A percentile compares a stretch with the other conserved stretches of the same genome.
These are phyloP conservation scores for Selene dorsalis DNA, from an alignment of 2,797 vertebrate species.

Conservation along the genomic window DNA sequence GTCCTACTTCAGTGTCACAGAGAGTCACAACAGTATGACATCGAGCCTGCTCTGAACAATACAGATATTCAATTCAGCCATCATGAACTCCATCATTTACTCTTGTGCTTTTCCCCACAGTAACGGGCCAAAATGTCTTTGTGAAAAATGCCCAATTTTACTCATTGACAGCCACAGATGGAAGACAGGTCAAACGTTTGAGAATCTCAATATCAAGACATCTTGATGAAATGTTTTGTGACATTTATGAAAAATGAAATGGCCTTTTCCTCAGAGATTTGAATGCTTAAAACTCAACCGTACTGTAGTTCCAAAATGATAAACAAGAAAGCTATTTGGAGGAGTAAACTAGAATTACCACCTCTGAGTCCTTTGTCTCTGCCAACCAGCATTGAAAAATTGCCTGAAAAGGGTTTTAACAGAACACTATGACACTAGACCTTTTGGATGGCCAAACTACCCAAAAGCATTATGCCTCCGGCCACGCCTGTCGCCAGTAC, in stretches of 20 bases:
- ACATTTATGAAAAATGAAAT: constrained; percentile 12
- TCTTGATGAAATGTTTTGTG: neutral
- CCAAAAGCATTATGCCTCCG: too few species aligned
- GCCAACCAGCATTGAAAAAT: neutral
- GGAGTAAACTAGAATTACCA: neutral
- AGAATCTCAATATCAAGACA: neutral
- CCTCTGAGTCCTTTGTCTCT: too few species aligned
- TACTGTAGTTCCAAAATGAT: constrained; percentile 4
- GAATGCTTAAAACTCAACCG: neutral
- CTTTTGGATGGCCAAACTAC: neutral
- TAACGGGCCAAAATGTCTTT: neutral
- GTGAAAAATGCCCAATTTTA: neutral
- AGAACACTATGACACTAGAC: neutral
- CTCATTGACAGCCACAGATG: neutral
- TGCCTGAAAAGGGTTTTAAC: neutral
- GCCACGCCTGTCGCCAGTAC: too few species aligned
- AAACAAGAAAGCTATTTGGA: neutral
- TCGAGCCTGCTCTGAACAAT: neutral
- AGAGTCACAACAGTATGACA: neutral
- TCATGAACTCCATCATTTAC: neutral
- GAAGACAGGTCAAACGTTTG: neutral
- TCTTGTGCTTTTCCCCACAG: neutral
- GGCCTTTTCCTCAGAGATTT: neutral
- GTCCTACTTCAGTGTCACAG: too few species aligned
- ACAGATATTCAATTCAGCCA: neutral